Evolutionary conservation across 2,888 invertebrate genomes (phyloP).

Genomic region (Himalopsyche kuldschensis): DNA sequence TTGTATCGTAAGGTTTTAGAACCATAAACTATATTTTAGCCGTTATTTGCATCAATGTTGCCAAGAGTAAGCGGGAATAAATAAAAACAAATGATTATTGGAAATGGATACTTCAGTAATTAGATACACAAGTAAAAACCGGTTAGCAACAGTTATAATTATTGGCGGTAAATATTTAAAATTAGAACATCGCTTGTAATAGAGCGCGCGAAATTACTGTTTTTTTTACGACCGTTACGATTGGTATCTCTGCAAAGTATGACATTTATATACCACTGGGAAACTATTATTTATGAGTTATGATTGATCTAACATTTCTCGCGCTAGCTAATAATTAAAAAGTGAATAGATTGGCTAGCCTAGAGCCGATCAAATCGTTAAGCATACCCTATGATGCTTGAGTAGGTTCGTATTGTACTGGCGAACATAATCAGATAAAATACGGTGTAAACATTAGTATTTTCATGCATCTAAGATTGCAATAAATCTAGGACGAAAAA

Average conservation of each 20-base stretch:
- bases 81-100: background rate
- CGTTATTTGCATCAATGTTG: background rate
- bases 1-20: too few relatives aligned
- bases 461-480: too few relatives aligned
- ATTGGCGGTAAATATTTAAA: background rate
- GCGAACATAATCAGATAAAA: too few relatives aligned
- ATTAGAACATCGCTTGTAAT: background rate
- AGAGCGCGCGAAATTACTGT: background rate
- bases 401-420: background rate
- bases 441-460: too few relatives aligned
- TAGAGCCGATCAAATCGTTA: background rate
- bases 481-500: too few relatives aligned
- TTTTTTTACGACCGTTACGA: background rate
- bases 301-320: background rate
- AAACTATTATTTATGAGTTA: background rate
- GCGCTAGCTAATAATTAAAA: background rate
- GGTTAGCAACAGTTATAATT: background rate
- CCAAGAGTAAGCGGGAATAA: background rate
- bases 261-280: background rate
- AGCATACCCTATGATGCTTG: background rate
- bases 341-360: background rate
- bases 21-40: too few relatives aligned
- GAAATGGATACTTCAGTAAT: background rate
- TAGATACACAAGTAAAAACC: background rate
- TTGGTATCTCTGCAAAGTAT: background rate